phyloP scores from a whole-genome alignment of 2,797 vertebrate species.

The Microtus obscurus region DNA sequence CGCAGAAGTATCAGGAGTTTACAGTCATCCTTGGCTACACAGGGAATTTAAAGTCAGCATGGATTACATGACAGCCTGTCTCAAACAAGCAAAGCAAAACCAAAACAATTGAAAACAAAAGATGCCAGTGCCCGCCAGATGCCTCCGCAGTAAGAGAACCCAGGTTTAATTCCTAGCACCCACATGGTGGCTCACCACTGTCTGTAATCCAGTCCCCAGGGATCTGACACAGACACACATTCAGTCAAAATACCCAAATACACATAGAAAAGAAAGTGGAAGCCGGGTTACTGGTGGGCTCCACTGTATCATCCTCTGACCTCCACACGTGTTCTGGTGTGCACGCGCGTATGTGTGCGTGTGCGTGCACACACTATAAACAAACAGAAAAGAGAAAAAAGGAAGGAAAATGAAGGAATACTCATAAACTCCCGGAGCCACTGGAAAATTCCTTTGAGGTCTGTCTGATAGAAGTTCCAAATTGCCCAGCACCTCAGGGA shows the following conservation, averaged over 20 bases:
- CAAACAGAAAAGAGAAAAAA: background rate
- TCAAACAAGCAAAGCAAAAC: background rate
- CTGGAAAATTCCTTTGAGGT: background rate
- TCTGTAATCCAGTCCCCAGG: background rate
- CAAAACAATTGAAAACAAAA: background rate
- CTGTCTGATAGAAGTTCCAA: background rate
- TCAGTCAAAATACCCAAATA: background rate
- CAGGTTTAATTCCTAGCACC: background rate
- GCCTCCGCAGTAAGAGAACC: background rate
- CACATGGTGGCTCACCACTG: background rate
- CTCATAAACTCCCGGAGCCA: too few relatives aligned
- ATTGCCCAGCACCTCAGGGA: too few relatives aligned
- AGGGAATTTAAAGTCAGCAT: background rate
- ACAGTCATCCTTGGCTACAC: background rate
- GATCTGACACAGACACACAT: background rate
- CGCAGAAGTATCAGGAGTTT: background rate
- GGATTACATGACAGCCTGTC: background rate
- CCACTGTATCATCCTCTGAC: background rate
- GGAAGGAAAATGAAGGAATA: background rate
- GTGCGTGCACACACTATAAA: fast-evolving
- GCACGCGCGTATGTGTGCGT: fast-evolving
- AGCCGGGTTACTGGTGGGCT: too few relatives aligned
- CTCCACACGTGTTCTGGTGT: too few relatives aligned
- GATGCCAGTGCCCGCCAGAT: background rate
- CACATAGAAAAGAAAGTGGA: background rate